These are phyloP conservation scores for Diorhabda sublineata DNA, from an alignment of 1,140 invertebrate species.

Conservation along the genomic window DNA sequence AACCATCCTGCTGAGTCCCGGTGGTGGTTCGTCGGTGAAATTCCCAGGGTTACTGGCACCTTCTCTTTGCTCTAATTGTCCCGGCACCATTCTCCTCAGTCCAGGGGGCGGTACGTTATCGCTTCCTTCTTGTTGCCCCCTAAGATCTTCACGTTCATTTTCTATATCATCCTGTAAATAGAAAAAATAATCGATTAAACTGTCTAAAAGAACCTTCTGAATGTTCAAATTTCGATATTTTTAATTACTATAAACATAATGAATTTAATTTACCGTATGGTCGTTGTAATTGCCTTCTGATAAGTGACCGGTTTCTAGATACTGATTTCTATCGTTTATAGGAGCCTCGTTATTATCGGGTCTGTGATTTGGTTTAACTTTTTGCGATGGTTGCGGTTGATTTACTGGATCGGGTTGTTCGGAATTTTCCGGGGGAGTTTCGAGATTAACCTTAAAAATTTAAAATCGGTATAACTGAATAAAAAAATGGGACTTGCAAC, in stretches of 20 bases:
- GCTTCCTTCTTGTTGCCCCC: conserved; percentile 35
- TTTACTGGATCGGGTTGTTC: conserved; percentile 53
- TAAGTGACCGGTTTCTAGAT: conserved; percentile 66
- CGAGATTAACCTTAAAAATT: conserved; percentile 47
- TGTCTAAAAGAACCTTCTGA: too few relatives aligned
- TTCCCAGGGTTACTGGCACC: conserved; percentile 28
- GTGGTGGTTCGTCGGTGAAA: conserved; percentile 38
- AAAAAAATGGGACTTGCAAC: too few relatives aligned
- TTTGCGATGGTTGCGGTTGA: conserved; percentile 11
- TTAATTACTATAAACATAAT: too few relatives aligned
- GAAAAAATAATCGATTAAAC: background rate
- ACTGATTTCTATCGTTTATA: conserved; percentile 65
- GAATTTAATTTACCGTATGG: conserved; percentile 17
- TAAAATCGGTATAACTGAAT: background rate
- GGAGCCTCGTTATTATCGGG: conserved; percentile 58
- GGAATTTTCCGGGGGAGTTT: conserved; percentile 61
- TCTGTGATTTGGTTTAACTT: conserved; percentile 15
- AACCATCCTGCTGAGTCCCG: conserved; percentile 48
- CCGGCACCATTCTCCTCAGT: conserved; percentile 58
- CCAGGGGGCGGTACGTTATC: conserved; percentile 57
- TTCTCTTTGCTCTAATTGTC: conserved; percentile 57
- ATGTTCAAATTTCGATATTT: too few relatives aligned
- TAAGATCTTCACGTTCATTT: conserved; percentile 15
- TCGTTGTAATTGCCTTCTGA: conserved; percentile 54
- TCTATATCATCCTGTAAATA: conserved; percentile 18